Evolutionary conservation across 2,113 vertebrate species (phyloP), one percentile per base, ranked within the genome.

Genomic region (Numida meleagris): DNA sequence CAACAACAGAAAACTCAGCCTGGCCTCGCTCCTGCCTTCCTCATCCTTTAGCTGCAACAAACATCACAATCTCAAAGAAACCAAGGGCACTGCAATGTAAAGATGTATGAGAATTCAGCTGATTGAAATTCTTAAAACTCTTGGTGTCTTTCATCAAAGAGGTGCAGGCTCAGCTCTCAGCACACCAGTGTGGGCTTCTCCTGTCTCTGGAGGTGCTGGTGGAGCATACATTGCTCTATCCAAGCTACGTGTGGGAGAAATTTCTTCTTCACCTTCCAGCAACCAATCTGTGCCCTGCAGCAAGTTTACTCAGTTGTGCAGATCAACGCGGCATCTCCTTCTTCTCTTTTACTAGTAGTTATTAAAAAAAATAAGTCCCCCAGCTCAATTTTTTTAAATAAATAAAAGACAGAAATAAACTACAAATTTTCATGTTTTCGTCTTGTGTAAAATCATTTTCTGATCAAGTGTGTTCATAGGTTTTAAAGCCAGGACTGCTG

Each of bases 1-100:
- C 91, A 94, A 91, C 67, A 94, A 96, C 84, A 92, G 65, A 96
- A 88, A 91, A 86, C 76, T 89, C 90, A 96, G 88, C 72, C 72
- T 81, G 86, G 77, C 88, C 68, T 89, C 40, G 2, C 50, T 95
- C 91, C 93, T 40, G 0, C 5, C 78, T 82, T 57, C 63, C 63
- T 94, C 34, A 63, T 86, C 72, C 67, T 92, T 83, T 79, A 85
- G 63, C 51, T 16, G 11, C 20, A 81, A 63, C 27, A 86, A 95
- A 84, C 82, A 80, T 29, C 57, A 77, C 61, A 73, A 88, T 88
- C 61, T 81, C 79, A 95, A 94, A 95, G 85, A 81, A 95, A 88
- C 88, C 91, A 94, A 95, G 82, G 82, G 57, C 68, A 83, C 9
- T 51, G 83, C 67, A 80, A 36, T 40, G 59, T 51, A 74, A 88